These are phyloP conservation scores for Calliphora vicina DNA, from an alignment of 1,140 invertebrate species.

Conservation along the genomic window DNA sequence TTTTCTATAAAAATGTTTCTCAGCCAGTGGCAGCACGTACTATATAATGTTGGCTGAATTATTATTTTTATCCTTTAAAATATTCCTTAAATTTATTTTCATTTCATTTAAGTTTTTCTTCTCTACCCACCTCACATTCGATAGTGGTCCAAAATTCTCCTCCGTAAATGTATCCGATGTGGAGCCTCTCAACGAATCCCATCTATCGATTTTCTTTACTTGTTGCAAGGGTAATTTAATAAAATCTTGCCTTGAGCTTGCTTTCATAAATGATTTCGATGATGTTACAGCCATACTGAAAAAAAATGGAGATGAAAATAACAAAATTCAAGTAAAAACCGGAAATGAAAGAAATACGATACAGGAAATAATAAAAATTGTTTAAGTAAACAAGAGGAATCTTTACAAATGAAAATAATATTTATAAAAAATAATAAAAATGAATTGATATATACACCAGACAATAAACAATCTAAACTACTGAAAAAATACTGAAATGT, in stretches of 20 bases:
- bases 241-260: conserved; percentile 83
- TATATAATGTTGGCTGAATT: no score
- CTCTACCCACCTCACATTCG: conserved; percentile 78
- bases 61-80: no score
- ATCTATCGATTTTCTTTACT: conserved; percentile 65
- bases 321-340: not conserved
- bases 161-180: conserved; percentile 78
- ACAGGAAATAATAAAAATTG: not conserved
- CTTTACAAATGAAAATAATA: not conserved
- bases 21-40: no score
- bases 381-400: no score
- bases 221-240: conserved; percentile 66
- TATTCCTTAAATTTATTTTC: no score
- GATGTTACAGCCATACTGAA: conserved; percentile 69
- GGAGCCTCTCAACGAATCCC: conserved; percentile 75
- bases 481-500: not conserved
- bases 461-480: no score
- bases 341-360: not conserved
- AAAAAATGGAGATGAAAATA: conserved; percentile 11
- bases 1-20: no score
- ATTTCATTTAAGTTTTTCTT: not conserved
- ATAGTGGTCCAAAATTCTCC: conserved; percentile 85
- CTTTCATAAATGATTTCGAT: conserved; percentile 91
- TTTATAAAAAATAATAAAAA: not conserved
- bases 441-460: no score